Evolutionary conservation across 1,140 invertebrate species (phyloP).

Genomic region (Tetragonula clypearis): DNA sequence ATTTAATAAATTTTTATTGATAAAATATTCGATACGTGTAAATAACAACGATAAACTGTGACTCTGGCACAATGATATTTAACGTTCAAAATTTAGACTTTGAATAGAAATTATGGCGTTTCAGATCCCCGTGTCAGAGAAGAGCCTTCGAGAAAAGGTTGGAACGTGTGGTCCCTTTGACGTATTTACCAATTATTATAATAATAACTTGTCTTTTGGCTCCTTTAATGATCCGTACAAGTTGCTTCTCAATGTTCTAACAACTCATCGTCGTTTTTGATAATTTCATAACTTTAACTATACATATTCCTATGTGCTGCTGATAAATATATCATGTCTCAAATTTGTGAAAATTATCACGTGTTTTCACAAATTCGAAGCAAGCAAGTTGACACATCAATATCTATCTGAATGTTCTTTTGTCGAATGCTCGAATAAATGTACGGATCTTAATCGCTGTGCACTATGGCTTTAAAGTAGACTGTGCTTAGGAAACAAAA

Average conservation of each 20-base stretch:
- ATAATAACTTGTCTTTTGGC: constrained; percentile 78
- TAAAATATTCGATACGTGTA: constrained; percentile 27
- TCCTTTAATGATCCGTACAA: constrained; percentile 77
- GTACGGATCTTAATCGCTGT: constrained; percentile 66
- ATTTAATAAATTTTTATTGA: constrained; percentile 19
- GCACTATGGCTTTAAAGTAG: constrained; percentile 68
- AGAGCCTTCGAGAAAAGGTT: constrained; percentile 81
- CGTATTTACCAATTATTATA: constrained; percentile 78
- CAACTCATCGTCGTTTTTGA: constrained; percentile 73
- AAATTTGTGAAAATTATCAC: constrained; percentile 50
- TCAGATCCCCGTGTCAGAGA: constrained; percentile 81
- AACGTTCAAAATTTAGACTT: constrained; percentile 64
- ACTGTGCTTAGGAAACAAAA: constrained; percentile 67
- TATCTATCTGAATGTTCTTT: constrained; percentile 52
- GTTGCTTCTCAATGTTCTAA: constrained; percentile 78
- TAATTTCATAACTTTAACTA: constrained; percentile 67
- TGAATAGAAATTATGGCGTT: constrained; percentile 80
- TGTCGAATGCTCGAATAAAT: constrained; percentile 50
- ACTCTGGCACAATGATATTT: constrained; percentile 45
- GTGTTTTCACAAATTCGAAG: too few species aligned
- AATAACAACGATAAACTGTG: constrained; percentile 47
- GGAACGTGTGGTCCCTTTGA: constrained; percentile 79
- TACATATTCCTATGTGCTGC: constrained; percentile 58
- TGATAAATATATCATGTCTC: constrained; percentile 51
- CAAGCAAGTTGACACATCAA: constrained; percentile 40